phyloP scores from a whole-genome alignment of 2,888 invertebrate species.

The Agriopis aurantiaria region DNA sequence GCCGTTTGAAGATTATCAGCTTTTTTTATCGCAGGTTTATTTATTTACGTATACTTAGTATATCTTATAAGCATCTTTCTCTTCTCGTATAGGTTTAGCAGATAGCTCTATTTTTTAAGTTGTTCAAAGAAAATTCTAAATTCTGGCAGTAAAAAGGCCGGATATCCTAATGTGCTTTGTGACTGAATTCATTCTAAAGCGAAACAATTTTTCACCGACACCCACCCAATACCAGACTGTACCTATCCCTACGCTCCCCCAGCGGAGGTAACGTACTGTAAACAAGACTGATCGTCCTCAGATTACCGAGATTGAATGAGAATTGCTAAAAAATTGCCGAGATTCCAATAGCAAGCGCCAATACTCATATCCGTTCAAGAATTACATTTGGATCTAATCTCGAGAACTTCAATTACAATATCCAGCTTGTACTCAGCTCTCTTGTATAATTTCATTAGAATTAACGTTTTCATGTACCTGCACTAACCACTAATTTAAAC shows the following conservation, averaged over 20 bases:
- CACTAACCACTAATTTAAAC: constrained; percentile 19
- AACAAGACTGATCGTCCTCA: constrained; percentile 52
- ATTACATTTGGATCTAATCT: constrained; percentile 45
- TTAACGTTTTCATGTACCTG: constrained; percentile 1
- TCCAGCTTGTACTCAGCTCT: constrained; percentile 29
- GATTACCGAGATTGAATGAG: constrained; percentile 51
- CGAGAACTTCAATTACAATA: constrained; percentile 37
- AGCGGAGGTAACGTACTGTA: constrained; percentile 50
- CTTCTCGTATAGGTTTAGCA: no score
- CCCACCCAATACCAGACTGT: constrained; percentile 24
- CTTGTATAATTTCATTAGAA: constrained; percentile 23
- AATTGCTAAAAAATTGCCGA: constrained; percentile 48
- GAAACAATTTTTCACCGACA: constrained; percentile 31
- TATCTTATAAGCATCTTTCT: no score
- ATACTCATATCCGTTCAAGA: constrained; percentile 47
- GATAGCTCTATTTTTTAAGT: no score
- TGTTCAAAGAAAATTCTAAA: not conserved
- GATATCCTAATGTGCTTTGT: not conserved
- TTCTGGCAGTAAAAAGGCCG: not conserved
- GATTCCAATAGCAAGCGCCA: constrained; percentile 43
- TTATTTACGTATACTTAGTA: no score
- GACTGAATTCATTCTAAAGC: constrained; percentile 19
- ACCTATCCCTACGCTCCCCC: constrained; percentile 35
- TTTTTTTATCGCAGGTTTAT: no score
- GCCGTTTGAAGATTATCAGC: no score